A percentile compares a stretch with the other conserved stretches of the same genome.
phyloP scores from a whole-genome alignment of 2,797 vertebrate genomes.

The Lindbergichthys nudifrons region DNA sequence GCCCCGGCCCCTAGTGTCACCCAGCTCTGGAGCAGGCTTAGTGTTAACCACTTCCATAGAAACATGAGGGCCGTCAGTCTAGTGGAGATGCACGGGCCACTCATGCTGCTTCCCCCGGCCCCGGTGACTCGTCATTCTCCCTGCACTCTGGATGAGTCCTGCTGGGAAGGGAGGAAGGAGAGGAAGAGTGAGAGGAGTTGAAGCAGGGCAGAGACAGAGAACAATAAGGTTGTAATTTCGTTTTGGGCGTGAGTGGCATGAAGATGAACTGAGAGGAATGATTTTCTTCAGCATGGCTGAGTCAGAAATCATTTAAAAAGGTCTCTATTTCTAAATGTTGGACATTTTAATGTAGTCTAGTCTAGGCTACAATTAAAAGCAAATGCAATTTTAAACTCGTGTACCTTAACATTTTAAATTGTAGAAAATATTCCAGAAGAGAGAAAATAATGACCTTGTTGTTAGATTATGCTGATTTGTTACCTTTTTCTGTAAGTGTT shows the following conservation, averaged over 20 bases:
- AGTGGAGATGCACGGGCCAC: slow-evolving; percentile 94
- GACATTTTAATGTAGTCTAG: not conserved
- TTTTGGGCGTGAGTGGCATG: slow-evolving; percentile 5
- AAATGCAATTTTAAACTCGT: not conserved
- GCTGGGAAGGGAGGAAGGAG: slow-evolving; percentile 19
- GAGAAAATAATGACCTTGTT: not conserved
- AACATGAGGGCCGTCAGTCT: slow-evolving; percentile 97
- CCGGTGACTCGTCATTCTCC: slow-evolving; percentile 96
- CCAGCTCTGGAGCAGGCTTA: slow-evolving; percentile 92
- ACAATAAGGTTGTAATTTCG: slow-evolving; percentile 17
- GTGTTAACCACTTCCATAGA: slow-evolving; percentile 96
- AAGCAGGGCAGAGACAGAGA: slow-evolving; percentile 11
- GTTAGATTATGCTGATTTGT: not conserved
- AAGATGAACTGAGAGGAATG: slow-evolving; percentile 10
- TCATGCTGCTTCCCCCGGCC: slow-evolving; percentile 97
- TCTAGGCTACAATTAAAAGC: not conserved
- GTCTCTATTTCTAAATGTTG: slow-evolving; percentile 6
- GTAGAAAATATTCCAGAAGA: too few species aligned
- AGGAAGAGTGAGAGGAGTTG: slow-evolving; percentile 8
- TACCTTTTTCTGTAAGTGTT: slow-evolving; percentile 74
- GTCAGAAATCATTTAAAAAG: not conserved
- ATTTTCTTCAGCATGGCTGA: not conserved
- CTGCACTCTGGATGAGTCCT: slow-evolving; percentile 68
- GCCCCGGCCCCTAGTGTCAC: slow-evolving; percentile 84
- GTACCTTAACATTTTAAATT: not conserved